Evolutionary conservation across 2,888 invertebrate species (phyloP).

Genomic region (Melitaea athalia): DNA sequence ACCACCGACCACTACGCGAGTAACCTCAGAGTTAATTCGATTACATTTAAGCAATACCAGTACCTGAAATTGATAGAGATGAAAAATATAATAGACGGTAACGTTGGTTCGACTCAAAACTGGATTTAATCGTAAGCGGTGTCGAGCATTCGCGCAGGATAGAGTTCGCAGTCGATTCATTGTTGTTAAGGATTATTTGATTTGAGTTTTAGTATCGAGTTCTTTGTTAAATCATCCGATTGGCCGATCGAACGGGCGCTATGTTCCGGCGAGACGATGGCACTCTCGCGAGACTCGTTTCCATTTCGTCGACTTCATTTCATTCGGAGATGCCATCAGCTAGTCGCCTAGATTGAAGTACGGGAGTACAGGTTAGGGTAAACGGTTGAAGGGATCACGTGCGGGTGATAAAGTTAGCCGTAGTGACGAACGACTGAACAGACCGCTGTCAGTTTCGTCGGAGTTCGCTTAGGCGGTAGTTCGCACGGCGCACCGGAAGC

Average conservation of each 20-base stretch:
- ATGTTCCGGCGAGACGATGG: conserved; percentile 13
- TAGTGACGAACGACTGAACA: conserved; percentile 12
- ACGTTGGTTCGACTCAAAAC: conserved; percentile 61
- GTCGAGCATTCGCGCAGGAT: conserved; percentile 32
- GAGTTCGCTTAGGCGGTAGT: conserved; percentile 18
- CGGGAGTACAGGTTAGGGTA: conserved; percentile 59
- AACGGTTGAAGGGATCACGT: conserved; percentile 76
- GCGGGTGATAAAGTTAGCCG: conserved; percentile 50
- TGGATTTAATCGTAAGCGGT: conserved; percentile 35
- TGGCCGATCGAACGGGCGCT: conserved; percentile 31
- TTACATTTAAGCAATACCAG: conserved; percentile 80
- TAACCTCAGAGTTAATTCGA: conserved; percentile 62
- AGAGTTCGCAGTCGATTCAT: conserved; percentile 35
- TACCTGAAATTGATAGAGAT: conserved; percentile 68
- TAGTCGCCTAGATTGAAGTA: conserved; percentile 27
- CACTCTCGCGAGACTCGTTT: conserved; percentile 4
- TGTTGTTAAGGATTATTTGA: conserved; percentile 30
- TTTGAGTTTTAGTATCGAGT: conserved; percentile 35
- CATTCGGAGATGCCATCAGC: conserved; percentile 20
- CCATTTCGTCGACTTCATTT: conserved; percentile 4
- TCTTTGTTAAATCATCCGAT: conserved; percentile 38
- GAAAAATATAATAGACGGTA: conserved; percentile 61
- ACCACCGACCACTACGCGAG: conserved; percentile 60
- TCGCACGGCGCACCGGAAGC: background rate
- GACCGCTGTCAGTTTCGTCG: conserved; percentile 16